Base-by-base conservation (phyloP, 2,888 invertebrate genomes). In the Eupeodes latifasciatus region DNA sequence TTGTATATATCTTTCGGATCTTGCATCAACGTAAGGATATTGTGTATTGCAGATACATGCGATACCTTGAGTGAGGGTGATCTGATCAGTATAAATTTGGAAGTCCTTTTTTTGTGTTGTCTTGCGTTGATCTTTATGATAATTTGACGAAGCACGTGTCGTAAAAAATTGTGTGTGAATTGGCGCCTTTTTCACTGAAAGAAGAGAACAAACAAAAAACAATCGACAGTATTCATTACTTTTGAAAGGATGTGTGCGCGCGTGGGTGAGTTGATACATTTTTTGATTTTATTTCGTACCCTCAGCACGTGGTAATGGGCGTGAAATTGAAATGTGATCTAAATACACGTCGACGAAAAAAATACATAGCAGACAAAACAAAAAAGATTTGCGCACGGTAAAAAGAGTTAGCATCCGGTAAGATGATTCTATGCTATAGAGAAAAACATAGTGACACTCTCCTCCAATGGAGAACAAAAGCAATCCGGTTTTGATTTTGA, bases 371-470 rank as follows among this genome's bases (percentile, higher is more conserved):
- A 53, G 0, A 19, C 27, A 27, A 53, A n/a, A 51, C 36, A 62
- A 27, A 40, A 62, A 51, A 49, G 10, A 12, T 61, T 40, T 19
- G 1, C 53, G 40, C 53, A 34, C 49, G 57, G 61, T 66, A 72
- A 75, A 83, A 88, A 88, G 88, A 85, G 88, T 88, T 81, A 62
- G 81, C 88, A 88, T 88, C 88, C 88, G 85, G 88, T 88, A 85
- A 81, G 74, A 40, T 74, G 80, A 85, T 81, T 74, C 67, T 57
- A 19, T 4, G 16, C 47, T 66, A 84, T 40, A 40, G 40, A 40
- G 36, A 0, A 7, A 9, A 5, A 40, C 5, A 40, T 40, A 40
- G 9, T 40, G 67, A 51, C 44, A 12, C 36, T 66, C 66, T 61
- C 44, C 19, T 80, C 61, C 62, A 44, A 72, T 40, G 84, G 53